phyloP scores from a whole-genome alignment of 2,113 vertebrate species.

The Symphodus melops region DNA sequence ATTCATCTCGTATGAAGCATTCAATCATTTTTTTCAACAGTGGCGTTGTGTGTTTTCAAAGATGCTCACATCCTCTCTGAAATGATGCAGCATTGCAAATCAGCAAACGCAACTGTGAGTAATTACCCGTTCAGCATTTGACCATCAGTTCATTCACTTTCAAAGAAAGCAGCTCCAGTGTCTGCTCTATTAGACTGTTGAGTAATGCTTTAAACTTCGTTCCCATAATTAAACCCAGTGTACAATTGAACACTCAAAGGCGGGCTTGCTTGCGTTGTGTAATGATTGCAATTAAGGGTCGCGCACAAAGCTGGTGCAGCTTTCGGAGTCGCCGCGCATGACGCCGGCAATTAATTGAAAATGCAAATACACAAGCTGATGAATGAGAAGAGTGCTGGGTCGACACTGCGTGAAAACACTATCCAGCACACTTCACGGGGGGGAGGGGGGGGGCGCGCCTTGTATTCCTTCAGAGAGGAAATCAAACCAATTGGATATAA shows the following conservation, averaged over 20 bases:
- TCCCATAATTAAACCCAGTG: slow-evolving; percentile 82
- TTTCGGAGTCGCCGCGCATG: slow-evolving; percentile 63
- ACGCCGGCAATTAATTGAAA: slow-evolving; percentile 82
- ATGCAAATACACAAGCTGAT: slow-evolving; percentile 81
- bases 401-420: slow-evolving; percentile 65
- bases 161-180: slow-evolving; percentile 57
- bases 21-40: slow-evolving; percentile 10
- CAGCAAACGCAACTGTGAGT: slow-evolving; percentile 57
- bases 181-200: slow-evolving; percentile 80
- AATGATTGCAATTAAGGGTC: slow-evolving; percentile 84
- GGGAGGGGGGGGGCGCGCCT: slow-evolving; percentile 1
- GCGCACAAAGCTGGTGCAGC: slow-evolving; percentile 73
- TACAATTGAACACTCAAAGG: slow-evolving; percentile 80
- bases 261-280: slow-evolving; percentile 71
- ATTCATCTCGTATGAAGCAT: not conserved
- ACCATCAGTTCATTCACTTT: slow-evolving; percentile 69
- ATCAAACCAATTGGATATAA: slow-evolving; percentile 73
- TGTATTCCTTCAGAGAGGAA: slow-evolving; percentile 68
- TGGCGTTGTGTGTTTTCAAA: slow-evolving; percentile 34
- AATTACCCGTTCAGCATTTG: slow-evolving; percentile 69
- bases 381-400: slow-evolving; percentile 70
- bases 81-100: slow-evolving; percentile 57
- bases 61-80: slow-evolving; percentile 43
- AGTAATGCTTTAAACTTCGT: slow-evolving; percentile 79
- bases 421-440: slow-evolving; percentile 61